Evolutionary conservation across 1,140 invertebrate species (phyloP).

Genomic region (Prorops nasuta): DNA sequence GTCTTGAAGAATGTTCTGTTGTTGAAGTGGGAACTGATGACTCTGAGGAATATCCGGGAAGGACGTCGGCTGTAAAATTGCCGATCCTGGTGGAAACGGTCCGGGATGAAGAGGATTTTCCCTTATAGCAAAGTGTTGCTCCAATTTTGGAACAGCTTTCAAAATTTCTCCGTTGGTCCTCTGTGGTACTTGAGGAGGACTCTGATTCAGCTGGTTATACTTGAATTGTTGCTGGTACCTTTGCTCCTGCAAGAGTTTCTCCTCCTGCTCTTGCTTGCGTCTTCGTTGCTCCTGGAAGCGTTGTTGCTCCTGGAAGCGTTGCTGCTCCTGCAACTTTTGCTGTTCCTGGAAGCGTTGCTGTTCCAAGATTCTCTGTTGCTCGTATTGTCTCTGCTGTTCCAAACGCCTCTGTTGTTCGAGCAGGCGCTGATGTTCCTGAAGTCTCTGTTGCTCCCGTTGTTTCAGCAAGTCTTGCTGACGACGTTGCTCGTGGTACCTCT

Average conservation of each 20-base stretch:
- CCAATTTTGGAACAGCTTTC: constrained; percentile 71
- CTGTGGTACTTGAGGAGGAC: constrained; percentile 34
- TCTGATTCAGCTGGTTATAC: constrained; percentile 46
- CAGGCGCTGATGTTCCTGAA: constrained; percentile 41
- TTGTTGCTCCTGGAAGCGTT: constrained; percentile 29
- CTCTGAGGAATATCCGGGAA: constrained; percentile 19
- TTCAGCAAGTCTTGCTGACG: constrained; percentile 38
- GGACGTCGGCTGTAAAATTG: constrained; percentile 18
- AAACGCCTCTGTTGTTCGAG: constrained; percentile 35
- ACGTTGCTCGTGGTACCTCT: constrained; percentile 44
- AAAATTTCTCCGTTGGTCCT: constrained; percentile 64
- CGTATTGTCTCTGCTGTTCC: constrained; percentile 27
- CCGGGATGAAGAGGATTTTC: constrained; percentile 53
- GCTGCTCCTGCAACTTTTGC: constrained; percentile 30
- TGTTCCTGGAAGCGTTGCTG: constrained; percentile 34
- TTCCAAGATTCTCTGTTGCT: constrained; percentile 32
- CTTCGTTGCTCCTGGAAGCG: constrained; percentile 32
- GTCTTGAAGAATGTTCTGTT: constrained; percentile 39
- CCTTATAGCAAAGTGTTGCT: constrained; percentile 65
- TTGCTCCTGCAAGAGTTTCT: constrained; percentile 55
- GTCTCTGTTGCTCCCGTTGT: constrained; percentile 35
- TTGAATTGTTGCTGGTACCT: constrained; percentile 49
- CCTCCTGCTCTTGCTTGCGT: constrained; percentile 42
- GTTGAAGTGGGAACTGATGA: constrained; percentile 24
- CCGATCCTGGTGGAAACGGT: constrained; percentile 45